phyloP scores from a whole-genome alignment of 2,888 invertebrate species.

The Athalia circularis region DNA sequence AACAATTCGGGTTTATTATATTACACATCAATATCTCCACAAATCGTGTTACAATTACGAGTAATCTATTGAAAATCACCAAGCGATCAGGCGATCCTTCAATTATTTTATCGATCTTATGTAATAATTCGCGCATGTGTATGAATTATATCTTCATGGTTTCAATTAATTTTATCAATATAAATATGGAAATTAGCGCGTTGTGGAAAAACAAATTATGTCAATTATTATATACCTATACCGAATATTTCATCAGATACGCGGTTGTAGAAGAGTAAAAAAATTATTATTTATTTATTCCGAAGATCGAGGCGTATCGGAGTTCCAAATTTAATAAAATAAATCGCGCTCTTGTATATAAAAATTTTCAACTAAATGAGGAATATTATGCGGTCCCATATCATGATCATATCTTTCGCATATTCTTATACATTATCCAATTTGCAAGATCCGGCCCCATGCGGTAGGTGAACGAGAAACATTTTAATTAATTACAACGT shows the following conservation, averaged over 20 bases:
- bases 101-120: neutral
- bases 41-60: constrained; percentile 7
- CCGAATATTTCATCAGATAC: too few relatives aligned
- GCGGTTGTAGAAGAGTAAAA: too few relatives aligned
- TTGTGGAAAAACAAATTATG: too few relatives aligned
- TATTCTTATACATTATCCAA: constrained; percentile 8
- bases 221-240: too few relatives aligned
- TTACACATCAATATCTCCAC: neutral
- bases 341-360: constrained; percentile 1
- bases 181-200: too few relatives aligned
- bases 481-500: constrained; percentile 38
- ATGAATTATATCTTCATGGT: too few relatives aligned
- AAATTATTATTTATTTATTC: too few relatives aligned
- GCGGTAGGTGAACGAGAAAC: constrained; percentile 17
- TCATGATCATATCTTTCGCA: constrained; percentile 3
- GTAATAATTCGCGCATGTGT: too few relatives aligned
- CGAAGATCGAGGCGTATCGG: too few relatives aligned
- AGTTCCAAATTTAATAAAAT: neutral
- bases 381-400: too few relatives aligned
- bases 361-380: neutral
- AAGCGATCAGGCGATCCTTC: neutral
- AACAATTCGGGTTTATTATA: neutral
- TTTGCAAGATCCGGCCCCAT: constrained; percentile 12
- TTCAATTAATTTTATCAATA: too few relatives aligned
- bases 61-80: constrained; percentile 1